A percentile compares a stretch with the other conserved stretches of the same genome.
Conservation (phyloP, 2,797 vertebrate species). For the Premnoplex brunnescens region DNA sequence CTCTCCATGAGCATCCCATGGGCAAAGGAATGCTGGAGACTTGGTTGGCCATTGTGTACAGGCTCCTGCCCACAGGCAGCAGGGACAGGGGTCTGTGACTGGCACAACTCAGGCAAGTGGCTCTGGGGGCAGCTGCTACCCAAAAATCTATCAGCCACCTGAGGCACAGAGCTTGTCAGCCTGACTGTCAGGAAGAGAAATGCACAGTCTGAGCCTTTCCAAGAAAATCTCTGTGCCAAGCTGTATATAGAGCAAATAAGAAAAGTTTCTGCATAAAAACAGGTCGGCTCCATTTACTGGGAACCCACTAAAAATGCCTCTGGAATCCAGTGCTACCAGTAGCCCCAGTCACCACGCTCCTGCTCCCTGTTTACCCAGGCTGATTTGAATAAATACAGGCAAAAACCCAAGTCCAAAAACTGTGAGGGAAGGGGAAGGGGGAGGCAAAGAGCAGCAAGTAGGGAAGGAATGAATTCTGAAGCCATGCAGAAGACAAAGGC, state of each 20-base stretch:
- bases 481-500: not conserved
- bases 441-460: not conserved
- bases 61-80: not conserved
- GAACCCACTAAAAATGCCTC: not conserved
- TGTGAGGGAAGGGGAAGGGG: not conserved
- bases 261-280: not conserved
- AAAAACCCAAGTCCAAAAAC: not conserved
- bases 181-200: not conserved
- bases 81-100: not conserved
- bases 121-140: not conserved
- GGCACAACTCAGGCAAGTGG: rapidly evolving
- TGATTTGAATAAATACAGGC: not conserved
- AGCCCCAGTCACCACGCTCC: not conserved
- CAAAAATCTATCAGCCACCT: not conserved
- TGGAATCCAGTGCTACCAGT: not conserved
- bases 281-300: not conserved
- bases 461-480: not conserved
- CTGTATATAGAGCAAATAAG: not conserved
- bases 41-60: rapidly evolving
- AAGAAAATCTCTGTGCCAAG: not conserved
- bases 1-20: not conserved
- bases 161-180: not conserved
- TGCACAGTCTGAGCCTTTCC: not conserved
- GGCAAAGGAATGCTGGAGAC: not conserved
- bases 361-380: not conserved